Evolutionary conservation across 2,113 vertebrate genomes (phyloP).

Genomic region (Colossoma macropomum): DNA sequence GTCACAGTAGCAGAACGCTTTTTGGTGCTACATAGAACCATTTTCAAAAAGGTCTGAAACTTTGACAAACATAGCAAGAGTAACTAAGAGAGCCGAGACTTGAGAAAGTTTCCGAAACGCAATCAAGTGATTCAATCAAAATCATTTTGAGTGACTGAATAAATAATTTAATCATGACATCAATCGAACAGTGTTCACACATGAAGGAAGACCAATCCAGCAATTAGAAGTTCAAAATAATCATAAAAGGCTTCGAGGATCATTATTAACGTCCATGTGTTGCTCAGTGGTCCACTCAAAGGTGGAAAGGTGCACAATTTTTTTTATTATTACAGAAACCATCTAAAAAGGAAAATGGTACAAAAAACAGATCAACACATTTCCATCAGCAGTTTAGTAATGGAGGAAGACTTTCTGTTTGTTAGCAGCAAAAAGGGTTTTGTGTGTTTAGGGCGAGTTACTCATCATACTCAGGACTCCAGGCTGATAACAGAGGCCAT

Average conservation of each 20-base stretch:
- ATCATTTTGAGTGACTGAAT: conserved; percentile 67
- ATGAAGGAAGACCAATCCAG: conserved; percentile 61
- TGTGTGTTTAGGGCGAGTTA: background rate
- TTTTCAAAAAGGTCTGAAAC: no score
- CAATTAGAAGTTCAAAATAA: conserved; percentile 26
- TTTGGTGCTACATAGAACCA: no score
- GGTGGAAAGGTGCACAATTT: conserved; percentile 37
- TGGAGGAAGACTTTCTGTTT: conserved; percentile 35
- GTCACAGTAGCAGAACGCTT: no score
- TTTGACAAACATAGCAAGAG: no score
- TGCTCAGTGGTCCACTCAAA: conserved; percentile 56
- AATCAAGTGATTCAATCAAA: background rate
- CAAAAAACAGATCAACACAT: background rate
- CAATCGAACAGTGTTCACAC: conserved; percentile 60
- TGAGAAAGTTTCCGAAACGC: no score
- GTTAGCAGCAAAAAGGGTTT: conserved; percentile 46
- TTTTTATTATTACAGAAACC: background rate
- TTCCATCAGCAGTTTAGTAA: conserved; percentile 42
- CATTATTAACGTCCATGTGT: conserved; percentile 48
- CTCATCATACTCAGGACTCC: background rate
- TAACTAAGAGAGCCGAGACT: no score
- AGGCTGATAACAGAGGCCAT: background rate
- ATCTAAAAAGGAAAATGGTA: background rate
- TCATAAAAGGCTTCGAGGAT: conserved; percentile 37
- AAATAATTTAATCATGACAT: conserved; percentile 69